Percentiles rank a stretch among this genome's conserved stretches.
phyloP scores from a whole-genome alignment of 2,888 invertebrate species.

The Rotaria macrura region DNA sequence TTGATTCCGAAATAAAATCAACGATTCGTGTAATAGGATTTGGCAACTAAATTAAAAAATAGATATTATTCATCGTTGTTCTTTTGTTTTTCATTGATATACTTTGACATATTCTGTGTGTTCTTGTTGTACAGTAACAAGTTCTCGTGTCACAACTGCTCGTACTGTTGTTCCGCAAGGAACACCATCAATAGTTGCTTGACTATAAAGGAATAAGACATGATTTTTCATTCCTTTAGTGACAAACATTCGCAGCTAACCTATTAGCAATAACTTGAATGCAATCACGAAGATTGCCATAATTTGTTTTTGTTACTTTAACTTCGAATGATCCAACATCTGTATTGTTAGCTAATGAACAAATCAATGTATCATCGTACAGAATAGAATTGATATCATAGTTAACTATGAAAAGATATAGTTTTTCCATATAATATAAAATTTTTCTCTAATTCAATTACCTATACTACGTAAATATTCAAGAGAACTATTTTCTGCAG shows the following conservation, averaged over 20 bases:
- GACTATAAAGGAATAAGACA: constrained; percentile 38
- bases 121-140: constrained; percentile 49
- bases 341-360: background rate
- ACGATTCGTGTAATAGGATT: background rate
- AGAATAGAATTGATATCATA: background rate
- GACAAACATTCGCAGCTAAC: background rate
- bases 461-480: constrained; percentile 4
- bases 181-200: constrained; percentile 47
- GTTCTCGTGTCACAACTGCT: constrained; percentile 43
- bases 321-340: constrained; percentile 6
- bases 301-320: background rate
- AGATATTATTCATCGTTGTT: background rate
- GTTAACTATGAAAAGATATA: background rate
- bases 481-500: background rate
- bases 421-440: too few species aligned
- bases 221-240: background rate
- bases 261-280: constrained; percentile 14
- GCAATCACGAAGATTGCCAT: background rate
- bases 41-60: background rate
- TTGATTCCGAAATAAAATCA: background rate
- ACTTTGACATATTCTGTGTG: constrained; percentile 51
- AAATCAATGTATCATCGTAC: background rate
- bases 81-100: background rate
- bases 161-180: constrained; percentile 49
- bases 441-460: background rate